Evolutionary conservation across 2,888 invertebrate species (phyloP), one percentile per base, ranked within the genome.

Genomic region (Operophtera brumata): DNA sequence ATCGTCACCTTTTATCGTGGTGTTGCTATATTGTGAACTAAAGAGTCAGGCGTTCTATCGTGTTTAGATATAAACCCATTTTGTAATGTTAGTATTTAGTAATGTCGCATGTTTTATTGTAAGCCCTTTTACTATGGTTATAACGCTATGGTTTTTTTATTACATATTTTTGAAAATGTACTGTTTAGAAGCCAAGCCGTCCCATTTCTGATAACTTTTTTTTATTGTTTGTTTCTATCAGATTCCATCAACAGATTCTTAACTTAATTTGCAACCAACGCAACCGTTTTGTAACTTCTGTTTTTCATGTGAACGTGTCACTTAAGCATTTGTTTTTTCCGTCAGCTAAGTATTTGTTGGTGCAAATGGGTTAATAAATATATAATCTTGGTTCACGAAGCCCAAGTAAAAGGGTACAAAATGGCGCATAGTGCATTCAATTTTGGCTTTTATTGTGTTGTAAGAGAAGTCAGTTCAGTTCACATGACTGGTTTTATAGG

Each of bases 401-500:
- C 39, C 12, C 6, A 13, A 36, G 42, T 39, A 37, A 32, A 50
- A 41, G 25, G 54, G 47, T 26, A n/a, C n/a, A n/a, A 32, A 36
- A 35, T 37, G 28, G 41, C 30, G 37, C 40, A 49, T 43, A 55
- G 35, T 44, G 57, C 43, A 57, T 57, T 56, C 20, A 47, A 53
- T 54, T 47, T 52, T 57, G 26, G 60, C 55, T 48, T 58, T 53
- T 63, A 34, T 47, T 13, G 10, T 48, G 36, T 48, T 50, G 47
- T 61, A 42, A 41, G 50, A 56, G 65, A 66, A 70, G 66, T 70
- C 68, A 40, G 60, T 61, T 61, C 62, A 66, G 60, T 76, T 85
- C 85, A 79, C 86, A 87, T 84, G 82, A 77, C 87, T 89, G 80
- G 87, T 89, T 88, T 84, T 89, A 84, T 84, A 88, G 87, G 85